Conservation (phyloP, 2,888 invertebrate genomes). For the Noctua janthe region DNA sequence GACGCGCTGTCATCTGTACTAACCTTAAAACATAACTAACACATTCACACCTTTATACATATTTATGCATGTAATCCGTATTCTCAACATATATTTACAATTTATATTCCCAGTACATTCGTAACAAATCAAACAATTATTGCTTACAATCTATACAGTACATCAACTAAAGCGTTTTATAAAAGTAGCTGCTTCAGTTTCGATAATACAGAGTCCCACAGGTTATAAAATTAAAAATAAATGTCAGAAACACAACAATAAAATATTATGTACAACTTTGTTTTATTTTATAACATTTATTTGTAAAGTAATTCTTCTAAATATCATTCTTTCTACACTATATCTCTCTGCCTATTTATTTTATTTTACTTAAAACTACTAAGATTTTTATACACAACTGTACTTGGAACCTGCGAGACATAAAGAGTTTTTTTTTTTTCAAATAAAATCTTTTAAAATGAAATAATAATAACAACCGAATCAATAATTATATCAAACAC, state of each 20-base stretch:
- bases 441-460: conserved; percentile 14
- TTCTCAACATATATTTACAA: conserved; percentile 54
- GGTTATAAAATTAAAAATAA: conserved; percentile 42
- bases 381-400: conserved; percentile 48
- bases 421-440: neutral
- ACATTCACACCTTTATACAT: conserved; percentile 23
- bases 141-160: conserved; percentile 59
- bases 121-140: conserved; percentile 55
- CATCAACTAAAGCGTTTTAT: conserved; percentile 61
- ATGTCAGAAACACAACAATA: conserved; percentile 55
- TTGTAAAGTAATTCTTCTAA: conserved; percentile 23
- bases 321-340: conserved; percentile 11
- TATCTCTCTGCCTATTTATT: conserved; percentile 7
- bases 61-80: conserved; percentile 53
- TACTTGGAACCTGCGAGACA: conserved; percentile 56
- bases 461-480: conserved; percentile 25
- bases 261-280: conserved; percentile 57
- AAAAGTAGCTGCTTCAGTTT: conserved; percentile 60
- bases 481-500: conserved; percentile 13
- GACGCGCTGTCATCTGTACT: neutral
- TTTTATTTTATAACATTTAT: conserved; percentile 11
- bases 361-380: conserved; percentile 29
- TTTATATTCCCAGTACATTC: conserved; percentile 29
- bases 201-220: conserved; percentile 55
- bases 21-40: conserved; percentile 5